Evolutionary conservation across 2,797 vertebrate genomes (phyloP), one percentile per base, ranked within the genome.

Genomic region (Aselliscus stoliczkanus): DNA sequence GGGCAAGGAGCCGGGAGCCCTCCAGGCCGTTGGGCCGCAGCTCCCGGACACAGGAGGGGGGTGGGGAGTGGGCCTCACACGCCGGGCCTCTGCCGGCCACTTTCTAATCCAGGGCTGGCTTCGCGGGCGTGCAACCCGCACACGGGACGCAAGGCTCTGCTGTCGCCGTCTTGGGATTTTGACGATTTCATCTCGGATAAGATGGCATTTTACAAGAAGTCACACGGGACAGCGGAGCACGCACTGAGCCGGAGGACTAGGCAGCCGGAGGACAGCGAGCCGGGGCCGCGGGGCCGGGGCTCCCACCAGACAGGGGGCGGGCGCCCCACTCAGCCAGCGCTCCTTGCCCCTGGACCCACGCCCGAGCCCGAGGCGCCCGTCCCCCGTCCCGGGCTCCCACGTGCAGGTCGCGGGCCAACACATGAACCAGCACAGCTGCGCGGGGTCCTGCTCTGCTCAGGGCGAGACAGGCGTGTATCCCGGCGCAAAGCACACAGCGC

Each of bases 211-310:
- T 12, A 17, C 9, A 21, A 47, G 47, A 37, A 31, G 37, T 20
- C 23, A 3, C 20, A 56, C 0, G 0, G 56, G 44, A 64, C n/a
- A 0, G 13, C 0, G 1, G 64, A 20, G 20, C 3, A 23, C 7
- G 60, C 2, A 0, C 2, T 9, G 34, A 15, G 58, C 52, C 37
- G 58, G 4, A 9, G 29, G 64, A 29, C 34, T 4, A 11, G 20
- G 31, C 21, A n/a, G 18, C 44, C 0, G 3, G 10, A 29, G 44
- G 15, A 15, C 13, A 34, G 31, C 12, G 2, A 79, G 21, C 13
- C 1, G 47, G 47, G 47, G 14, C 14, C 47, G 14, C 4, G 14
- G 18, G 27, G 27, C 44, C 80, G 15, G 52, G 18, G 25, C 7
- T 65, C 15, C 62, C 31, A n/a, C 31, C 62, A n/a, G 62, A 60